Conservation (phyloP, 2,113 vertebrate genomes). For the Lichenostomus cassidix region DNA sequence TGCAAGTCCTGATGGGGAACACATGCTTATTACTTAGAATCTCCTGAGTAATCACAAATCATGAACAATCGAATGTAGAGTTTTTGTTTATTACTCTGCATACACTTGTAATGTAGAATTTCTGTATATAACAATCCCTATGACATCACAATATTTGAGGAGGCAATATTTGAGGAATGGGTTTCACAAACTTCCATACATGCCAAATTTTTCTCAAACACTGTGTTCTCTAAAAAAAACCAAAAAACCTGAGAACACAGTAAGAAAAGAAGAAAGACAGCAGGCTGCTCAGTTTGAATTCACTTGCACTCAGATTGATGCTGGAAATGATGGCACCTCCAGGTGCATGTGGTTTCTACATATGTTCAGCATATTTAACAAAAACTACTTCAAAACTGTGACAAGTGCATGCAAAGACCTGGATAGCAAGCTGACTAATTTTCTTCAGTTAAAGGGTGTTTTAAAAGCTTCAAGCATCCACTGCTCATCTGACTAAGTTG, state of each 20-base stretch:
- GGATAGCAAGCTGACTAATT: not conserved
- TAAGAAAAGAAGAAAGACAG: not conserved
- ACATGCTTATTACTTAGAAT: not conserved
- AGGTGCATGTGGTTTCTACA: not conserved
- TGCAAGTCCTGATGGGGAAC: not conserved
- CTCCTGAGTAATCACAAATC: not conserved
- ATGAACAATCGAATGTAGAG: not conserved
- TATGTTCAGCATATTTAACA: not conserved
- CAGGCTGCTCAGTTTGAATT: not conserved
- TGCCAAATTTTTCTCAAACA: not conserved
- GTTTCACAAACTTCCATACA: not conserved
- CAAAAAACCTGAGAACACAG: too few species aligned
- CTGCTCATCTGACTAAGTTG: not conserved
- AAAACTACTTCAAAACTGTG: not conserved
- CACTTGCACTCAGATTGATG: not conserved
- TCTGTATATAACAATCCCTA: not conserved
- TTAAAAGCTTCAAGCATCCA: not conserved
- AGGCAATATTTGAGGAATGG: not conserved
- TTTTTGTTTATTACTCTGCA: not conserved
- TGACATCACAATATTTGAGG: not conserved
- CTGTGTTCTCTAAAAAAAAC: not conserved
- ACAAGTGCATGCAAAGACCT: not conserved
- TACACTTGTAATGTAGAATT: not conserved
- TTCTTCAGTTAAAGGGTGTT: not conserved
- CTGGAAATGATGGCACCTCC: not conserved